Conservation (phyloP, 1,140 invertebrate genomes). For the Pygmarrhopalites habei region DNA sequence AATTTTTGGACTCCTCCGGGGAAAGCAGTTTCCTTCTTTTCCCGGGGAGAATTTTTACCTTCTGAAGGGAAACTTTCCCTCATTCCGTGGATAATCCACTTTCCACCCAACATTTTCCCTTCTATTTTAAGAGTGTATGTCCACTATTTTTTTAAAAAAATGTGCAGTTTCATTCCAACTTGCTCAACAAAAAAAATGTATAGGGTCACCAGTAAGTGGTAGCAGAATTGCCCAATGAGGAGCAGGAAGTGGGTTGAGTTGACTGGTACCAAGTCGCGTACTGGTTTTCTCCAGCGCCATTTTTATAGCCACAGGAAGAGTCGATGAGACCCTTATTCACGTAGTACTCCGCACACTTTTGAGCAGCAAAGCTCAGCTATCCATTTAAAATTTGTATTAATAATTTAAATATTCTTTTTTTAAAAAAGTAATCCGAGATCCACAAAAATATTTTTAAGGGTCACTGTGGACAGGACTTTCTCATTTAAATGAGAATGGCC, state of each 20-base stretch:
- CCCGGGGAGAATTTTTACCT: too few species aligned
- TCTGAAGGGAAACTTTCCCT: too few species aligned
- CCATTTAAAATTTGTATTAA: not conserved
- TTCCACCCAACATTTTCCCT: too few species aligned
- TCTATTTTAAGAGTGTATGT: too few species aligned
- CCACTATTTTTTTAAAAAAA: too few species aligned
- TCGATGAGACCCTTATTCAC: slow-evolving; percentile 14
- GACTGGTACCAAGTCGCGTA: not conserved
- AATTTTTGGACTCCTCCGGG: too few species aligned
- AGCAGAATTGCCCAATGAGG: slow-evolving; percentile 1
- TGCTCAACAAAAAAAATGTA: too few species aligned
- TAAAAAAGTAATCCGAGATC: too few species aligned
- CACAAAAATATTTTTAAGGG: not conserved
- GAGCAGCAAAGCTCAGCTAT: slow-evolving; percentile 23
- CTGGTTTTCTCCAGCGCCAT: slow-evolving; percentile 24
- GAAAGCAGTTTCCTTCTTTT: too few species aligned
- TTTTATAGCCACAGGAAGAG: slow-evolving; percentile 17
- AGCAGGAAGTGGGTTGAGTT: not conserved
- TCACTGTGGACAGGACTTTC: not conserved
- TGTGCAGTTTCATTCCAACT: too few species aligned
- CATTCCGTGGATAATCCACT: too few species aligned
- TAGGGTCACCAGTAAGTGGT: slow-evolving; percentile 16
- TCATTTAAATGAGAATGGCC: not conserved
- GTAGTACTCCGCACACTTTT: slow-evolving; percentile 29
- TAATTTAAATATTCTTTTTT: not conserved